Evolutionary conservation across 2,797 vertebrate species (phyloP), one percentile per base, ranked within the genome.

Genomic region (Darevskia mixta): DNA sequence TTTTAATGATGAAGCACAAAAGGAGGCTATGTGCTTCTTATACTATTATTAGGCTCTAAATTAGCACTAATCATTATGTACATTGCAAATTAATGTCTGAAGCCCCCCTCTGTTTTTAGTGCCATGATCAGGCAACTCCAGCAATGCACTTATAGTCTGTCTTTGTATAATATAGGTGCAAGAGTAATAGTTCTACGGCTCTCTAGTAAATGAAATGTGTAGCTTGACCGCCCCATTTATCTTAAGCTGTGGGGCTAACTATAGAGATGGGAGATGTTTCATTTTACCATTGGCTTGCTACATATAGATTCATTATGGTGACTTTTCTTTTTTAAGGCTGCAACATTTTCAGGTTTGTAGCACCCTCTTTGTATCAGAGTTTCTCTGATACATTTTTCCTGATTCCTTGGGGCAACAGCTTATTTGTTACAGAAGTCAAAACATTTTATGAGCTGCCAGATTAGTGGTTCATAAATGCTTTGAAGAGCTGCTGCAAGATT

Each of bases 101-200:
- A 87, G 45, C 32, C 32, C 88, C 49, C 67, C 82, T 94, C 82
- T 20, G 81, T 89, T 93, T 94, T 93, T 92, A 91, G 80, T 92
- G 91, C 49, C 95, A 97, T 97, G 95, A 94, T 35, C 96, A 97
- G 97, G 85, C 97, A 97, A 97, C 97, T 97, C 97, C 97, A 97
- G 97, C 96, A 94, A 90, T 88, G 25, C 89, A 92, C 90, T 41
- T 95, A 49, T 94, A 91, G 82, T 91, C 43, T 94, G 67, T 92
- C 87, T 93, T 94, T 93, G 90, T 93, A 81, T 93, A 93, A 90
- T 91, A 91, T 91, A 86, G 32, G n/a, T 38, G 35, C 79, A 93
- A 69, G 80, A 90, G 25, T 94, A 90, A 87, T 93, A 61, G 93
- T 87, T 95, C 86, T 90, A 82, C 89, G 91, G 82, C 7, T 92